Evolutionary conservation across 2,113 vertebrate genomes (phyloP).

Genomic region (Xiphias gladius): DNA sequence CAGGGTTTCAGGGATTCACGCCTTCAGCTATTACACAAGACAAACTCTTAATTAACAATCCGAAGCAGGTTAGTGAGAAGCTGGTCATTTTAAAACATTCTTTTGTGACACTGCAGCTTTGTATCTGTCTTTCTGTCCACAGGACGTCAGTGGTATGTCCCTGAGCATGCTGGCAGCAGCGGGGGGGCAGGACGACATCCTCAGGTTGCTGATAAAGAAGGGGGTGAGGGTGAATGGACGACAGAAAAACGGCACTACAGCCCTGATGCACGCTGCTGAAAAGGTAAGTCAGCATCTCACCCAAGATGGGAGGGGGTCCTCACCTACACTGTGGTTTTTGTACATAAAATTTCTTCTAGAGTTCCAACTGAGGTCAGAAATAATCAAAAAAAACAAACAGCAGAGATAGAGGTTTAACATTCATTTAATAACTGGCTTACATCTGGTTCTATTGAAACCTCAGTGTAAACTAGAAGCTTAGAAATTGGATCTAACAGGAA

Average conservation of each 20-base stretch:
- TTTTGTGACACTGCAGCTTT: background rate
- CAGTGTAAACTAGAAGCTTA: no score
- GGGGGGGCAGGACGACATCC: conserved; percentile 95
- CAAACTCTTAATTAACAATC: background rate
- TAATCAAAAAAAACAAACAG: no score
- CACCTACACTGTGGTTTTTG: background rate
- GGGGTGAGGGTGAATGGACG: conserved; percentile 92
- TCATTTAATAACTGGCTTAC: no score
- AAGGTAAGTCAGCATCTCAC: conserved; percentile 84
- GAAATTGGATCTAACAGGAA: no score
- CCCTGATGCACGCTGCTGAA: conserved; percentile 95
- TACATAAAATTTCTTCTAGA: background rate
- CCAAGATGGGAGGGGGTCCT: background rate
- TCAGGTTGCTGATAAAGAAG: conserved; percentile 93
- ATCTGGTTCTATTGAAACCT: no score
- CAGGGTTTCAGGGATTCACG: no score
- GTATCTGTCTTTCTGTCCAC: conserved; percentile 36
- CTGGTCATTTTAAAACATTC: background rate
- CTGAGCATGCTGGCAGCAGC: conserved; percentile 96
- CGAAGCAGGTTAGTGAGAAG: background rate
- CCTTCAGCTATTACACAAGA: background rate
- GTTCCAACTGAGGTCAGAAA: background rate
- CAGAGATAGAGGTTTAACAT: no score
- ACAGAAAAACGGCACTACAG: conserved; percentile 96
- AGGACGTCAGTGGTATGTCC: conserved; percentile 97